phyloP scores from a whole-genome alignment of 2,113 vertebrate genomes.

The Chaetops frenatus region DNA sequence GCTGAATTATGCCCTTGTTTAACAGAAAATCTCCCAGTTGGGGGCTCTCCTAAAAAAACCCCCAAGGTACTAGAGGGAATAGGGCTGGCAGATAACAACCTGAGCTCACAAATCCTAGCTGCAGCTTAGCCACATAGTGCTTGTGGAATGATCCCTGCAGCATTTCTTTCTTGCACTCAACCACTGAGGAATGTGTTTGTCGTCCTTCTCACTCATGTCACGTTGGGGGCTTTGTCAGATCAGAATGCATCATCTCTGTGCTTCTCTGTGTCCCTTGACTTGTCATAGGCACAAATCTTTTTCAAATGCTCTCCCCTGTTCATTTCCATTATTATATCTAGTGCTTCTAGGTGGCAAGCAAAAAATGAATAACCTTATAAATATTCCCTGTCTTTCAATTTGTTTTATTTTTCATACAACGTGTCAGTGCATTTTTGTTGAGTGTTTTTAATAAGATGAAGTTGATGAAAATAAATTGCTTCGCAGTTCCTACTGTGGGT shows the following conservation, averaged over 20 bases:
- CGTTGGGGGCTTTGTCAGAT: conserved; percentile 8
- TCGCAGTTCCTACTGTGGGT: conserved; percentile 51
- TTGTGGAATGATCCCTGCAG: background rate
- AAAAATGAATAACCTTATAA: conserved; percentile 53
- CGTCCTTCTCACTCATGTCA: background rate
- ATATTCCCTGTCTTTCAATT: conserved; percentile 49
- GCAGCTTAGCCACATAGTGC: background rate
- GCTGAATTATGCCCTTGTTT: background rate
- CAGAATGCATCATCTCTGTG: background rate
- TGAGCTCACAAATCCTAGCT: background rate
- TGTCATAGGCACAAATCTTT: conserved; percentile 39
- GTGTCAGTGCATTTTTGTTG: conserved; percentile 37
- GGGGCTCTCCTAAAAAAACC: background rate
- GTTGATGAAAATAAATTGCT: conserved; percentile 63
- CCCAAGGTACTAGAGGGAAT: background rate
- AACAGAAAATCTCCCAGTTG: background rate
- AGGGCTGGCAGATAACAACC: background rate
- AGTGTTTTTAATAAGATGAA: conserved; percentile 55
- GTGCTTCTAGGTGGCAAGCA: conserved; percentile 42
- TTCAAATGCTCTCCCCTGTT: conserved; percentile 30
- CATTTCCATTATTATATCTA: conserved; percentile 51
- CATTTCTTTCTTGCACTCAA: background rate
- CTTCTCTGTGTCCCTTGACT: background rate
- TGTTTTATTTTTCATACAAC: conserved; percentile 47
- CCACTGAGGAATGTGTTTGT: conserved; percentile 12